Evolutionary conservation across 37 sponge, comb jelly and placozoan genomes (phyloP), one percentile per base, ranked within the genome.

Genomic region (Eunapius fragilis): DNA sequence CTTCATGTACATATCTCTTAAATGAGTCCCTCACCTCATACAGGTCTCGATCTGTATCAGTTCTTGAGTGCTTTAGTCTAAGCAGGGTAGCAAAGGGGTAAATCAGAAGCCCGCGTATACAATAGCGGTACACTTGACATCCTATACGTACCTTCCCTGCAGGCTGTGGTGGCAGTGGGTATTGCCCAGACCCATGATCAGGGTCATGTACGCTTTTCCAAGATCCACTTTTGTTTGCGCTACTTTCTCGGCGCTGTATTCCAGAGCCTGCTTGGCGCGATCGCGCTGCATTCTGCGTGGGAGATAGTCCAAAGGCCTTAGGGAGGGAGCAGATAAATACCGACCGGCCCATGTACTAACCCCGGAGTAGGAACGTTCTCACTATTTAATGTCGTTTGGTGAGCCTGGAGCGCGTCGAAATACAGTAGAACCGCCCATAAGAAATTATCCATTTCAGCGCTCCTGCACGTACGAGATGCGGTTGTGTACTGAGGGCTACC

Each of bases 21-120:
- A 6, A 41, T 41, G 41, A 6, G 41, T 41, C n/a, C 11, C 27
- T 47, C 22, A 93, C 93, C 80, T 93, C 93, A 70, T 70, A 89
- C 0, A 89, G 58, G 25, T 93, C 71, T 73, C 82, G 27, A 33
- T 93, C 93, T 25, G 80, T 77, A 23, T 80, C 83, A 12, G 84
- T 86, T 73, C 37, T 78, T 22, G 93, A 93, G n/a, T 69, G 69
- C 67, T 70, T 86, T 9, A 80, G 82, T 41, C 93, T 93, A 34
- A 23, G 12, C 36, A 32, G 19, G n/a, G n/a, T n/a, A n/a, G n/a
- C n/a, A n/a, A n/a, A n/a, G n/a, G n/a, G n/a, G n/a, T n/a, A n/a
- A n/a, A n/a, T n/a, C n/a, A n/a, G n/a, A n/a, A n/a, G n/a, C n/a
- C n/a, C n/a, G n/a, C n/a, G n/a, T n/a, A n/a, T n/a, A n/a, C n/a